phyloP scores from a whole-genome alignment of 2,113 vertebrate species.

The Dipodomys stephensi region DNA sequence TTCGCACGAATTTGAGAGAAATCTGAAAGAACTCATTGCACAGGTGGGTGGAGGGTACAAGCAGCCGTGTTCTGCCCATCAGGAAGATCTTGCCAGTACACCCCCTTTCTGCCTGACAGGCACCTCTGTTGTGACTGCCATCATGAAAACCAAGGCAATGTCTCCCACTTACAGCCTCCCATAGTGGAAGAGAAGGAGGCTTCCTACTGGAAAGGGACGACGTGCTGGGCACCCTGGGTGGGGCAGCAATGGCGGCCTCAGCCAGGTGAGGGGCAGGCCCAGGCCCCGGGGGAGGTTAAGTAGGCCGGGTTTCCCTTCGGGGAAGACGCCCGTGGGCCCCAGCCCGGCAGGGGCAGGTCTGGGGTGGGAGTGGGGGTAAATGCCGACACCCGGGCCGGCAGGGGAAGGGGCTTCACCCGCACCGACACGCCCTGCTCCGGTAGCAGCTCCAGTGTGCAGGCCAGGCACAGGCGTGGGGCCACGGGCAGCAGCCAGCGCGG shows the following conservation, averaged over 20 bases:
- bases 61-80: not conserved
- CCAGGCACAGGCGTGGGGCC: conserved; percentile 87
- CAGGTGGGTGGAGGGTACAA: not conserved
- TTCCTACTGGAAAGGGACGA: too few relatives aligned
- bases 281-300: not conserved
- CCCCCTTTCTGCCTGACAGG: not conserved
- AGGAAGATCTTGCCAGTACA: not conserved
- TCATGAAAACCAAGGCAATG: not conserved
- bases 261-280: not conserved
- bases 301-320: too few relatives aligned
- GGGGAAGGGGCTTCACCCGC: conserved; percentile 24
- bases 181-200: too few relatives aligned
- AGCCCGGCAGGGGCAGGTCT: too few relatives aligned
- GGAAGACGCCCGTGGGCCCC: too few relatives aligned
- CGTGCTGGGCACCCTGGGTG: too few relatives aligned
- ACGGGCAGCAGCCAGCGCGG: conserved; percentile 84
- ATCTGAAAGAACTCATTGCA: not conserved
- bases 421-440: conserved; percentile 88
- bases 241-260: not conserved
- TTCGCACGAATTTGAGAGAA: not conserved
- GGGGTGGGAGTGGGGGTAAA: too few relatives aligned
- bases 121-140: not conserved
- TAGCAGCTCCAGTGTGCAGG: conserved; percentile 91
- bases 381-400: not conserved
- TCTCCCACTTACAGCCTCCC: too few relatives aligned